Percentiles rank a stretch among this genome's conserved stretches.
Conservation (phyloP, 2,797 vertebrate species). For the Anniella stebbinsi region DNA sequence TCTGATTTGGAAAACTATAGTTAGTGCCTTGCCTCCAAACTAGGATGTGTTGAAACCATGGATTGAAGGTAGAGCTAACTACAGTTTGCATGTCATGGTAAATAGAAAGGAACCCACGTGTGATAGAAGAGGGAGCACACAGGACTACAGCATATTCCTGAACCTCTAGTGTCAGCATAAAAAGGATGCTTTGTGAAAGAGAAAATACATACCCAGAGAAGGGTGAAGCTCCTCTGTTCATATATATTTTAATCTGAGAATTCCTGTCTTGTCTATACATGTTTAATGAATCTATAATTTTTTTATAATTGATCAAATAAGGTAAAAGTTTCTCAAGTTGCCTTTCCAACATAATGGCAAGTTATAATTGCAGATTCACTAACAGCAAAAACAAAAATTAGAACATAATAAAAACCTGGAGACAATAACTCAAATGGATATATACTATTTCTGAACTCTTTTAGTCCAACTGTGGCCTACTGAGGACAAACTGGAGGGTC, state of each 20-base stretch:
- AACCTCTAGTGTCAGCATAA: not conserved
- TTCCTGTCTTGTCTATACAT: not conserved
- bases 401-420: not conserved
- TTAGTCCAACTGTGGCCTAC: not conserved
- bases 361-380: not conserved
- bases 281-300: not conserved
- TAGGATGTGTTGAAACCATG: not conserved
- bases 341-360: not conserved
- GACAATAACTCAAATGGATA: not conserved
- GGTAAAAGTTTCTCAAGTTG: not conserved
- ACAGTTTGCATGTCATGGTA: not conserved
- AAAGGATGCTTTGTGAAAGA: not conserved
- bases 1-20: not conserved
- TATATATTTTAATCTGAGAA: not conserved
- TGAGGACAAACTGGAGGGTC: not conserved
- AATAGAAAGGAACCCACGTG: not conserved
- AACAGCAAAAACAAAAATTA: too few relatives aligned
- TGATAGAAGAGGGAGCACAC: not conserved
- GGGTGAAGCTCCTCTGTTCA: not conserved
- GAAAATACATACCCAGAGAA: not conserved
- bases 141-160: not conserved
- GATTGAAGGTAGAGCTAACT: not conserved
- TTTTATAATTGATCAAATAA: slow-evolving; percentile 4
- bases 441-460: not conserved
- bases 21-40: not conserved